Evolutionary conservation across 2,888 invertebrate species (phyloP).

Genomic region (Sceliomorpha sp.): DNA sequence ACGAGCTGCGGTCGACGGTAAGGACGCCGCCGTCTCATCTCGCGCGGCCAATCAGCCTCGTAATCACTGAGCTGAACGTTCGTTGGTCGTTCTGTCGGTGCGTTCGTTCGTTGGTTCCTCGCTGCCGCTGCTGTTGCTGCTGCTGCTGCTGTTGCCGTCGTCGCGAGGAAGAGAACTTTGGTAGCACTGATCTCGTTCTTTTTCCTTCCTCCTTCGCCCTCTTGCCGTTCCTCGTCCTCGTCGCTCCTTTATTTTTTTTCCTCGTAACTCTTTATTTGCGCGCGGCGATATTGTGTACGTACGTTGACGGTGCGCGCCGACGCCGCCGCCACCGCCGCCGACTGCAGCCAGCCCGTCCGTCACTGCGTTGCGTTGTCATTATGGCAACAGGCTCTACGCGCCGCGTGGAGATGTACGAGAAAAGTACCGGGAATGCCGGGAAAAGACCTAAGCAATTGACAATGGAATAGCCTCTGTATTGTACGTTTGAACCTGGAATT

Average conservation of each 20-base stretch:
- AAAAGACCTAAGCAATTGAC: too few relatives aligned
- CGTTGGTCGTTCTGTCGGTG: constrained; percentile 66
- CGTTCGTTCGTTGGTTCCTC: constrained; percentile 51
- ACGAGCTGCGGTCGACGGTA: constrained; percentile 65
- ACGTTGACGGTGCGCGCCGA: neutral
- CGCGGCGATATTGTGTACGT: constrained; percentile 46
- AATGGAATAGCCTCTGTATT: neutral
- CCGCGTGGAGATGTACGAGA: too few relatives aligned
- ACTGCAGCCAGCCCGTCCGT: constrained; percentile 1
- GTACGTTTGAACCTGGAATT: constrained; percentile 6
- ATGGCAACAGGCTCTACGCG: neutral
- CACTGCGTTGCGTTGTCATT: constrained; percentile 8
- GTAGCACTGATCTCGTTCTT: constrained; percentile 33
- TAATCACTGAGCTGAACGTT: constrained; percentile 78
- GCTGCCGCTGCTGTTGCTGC: constrained; percentile 36
- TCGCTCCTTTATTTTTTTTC: constrained; percentile 28
- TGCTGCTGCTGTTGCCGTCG: constrained; percentile 41
- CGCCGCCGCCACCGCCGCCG: too few relatives aligned
- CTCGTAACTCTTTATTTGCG: constrained; percentile 4
- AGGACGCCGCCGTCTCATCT: constrained; percentile 80
- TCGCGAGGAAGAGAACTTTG: constrained; percentile 48
- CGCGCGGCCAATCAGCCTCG: constrained; percentile 80
- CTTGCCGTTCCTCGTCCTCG: constrained; percentile 25
- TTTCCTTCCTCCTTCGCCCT: neutral
- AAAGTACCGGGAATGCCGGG: too few relatives aligned